Evolutionary conservation across 1,140 invertebrate genomes (phyloP), one percentile per base, ranked within the genome.

Genomic region (Pentalonia nigronervosa): DNA sequence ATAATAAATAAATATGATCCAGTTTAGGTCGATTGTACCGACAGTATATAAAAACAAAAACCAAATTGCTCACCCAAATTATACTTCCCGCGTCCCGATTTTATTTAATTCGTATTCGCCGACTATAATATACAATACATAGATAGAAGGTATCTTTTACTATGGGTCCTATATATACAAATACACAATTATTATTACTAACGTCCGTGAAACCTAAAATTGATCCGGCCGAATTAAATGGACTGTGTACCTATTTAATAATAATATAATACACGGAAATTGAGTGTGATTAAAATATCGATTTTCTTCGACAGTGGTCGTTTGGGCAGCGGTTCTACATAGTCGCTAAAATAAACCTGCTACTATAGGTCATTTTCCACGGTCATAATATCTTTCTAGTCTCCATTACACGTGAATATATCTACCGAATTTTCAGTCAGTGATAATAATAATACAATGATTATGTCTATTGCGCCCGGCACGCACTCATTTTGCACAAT

Each of bases 121-220:
- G 17, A 53, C 47, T 8, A 41, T n/a, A 67, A 4, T n/a, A 34
- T 76, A 76, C 30, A 30, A 48, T 88, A 53, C 30, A 48, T 2
- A 45, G 41, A 41, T 83, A 7, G 0, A 17, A 7, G 48, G 48
- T 50, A 23, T 7, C n/a, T n/a, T n/a, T n/a, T n/a, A 14, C 8
- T 7, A 48, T 4, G 41, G 41, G 41, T 41, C 17, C 48, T 50
- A 20, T 34, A 36, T 83, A 53, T 53, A 30, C n/a, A 9, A 41
- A 41, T 9, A 60, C 14, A 25, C 76, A 81, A 91, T 91, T 47
- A 81, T 91, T 45, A 47, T 23, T 45, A 47, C 34, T 91, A 83
- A 91, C 60, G 20, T 91, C 76, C 90, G 90, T 76, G 76, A 76
- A 91, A 81, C 60, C 45, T 91, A 81, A 76, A 91, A 76, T 81